A percentile compares a stretch with the other conserved stretches of the same genome.
These are phyloP conservation scores for Caenorhabditis drosophilae DNA, from an alignment of 2,888 invertebrate species.

Conservation along the genomic window DNA sequence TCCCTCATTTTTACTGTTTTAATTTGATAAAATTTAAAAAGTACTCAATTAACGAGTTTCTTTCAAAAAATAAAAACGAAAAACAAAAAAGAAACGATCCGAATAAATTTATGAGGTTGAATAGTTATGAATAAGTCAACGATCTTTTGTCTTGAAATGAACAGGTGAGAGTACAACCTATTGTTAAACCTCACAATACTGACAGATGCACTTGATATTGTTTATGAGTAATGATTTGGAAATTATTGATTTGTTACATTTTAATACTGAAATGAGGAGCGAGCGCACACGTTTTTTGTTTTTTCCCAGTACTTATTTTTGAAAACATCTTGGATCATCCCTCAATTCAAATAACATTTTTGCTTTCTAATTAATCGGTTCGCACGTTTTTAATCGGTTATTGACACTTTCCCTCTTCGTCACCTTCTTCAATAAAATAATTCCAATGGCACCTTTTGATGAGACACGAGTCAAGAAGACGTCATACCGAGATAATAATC, in stretches of 20 bases:
- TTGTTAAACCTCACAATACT: not conserved
- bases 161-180: not conserved
- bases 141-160: not conserved
- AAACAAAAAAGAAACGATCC: not conserved
- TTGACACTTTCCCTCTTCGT: too few relatives aligned
- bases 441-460: not conserved
- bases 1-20: not conserved
- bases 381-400: too few relatives aligned
- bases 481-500: conserved; percentile 19
- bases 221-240: conserved; percentile 5
- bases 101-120: too few relatives aligned
- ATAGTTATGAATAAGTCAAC: not conserved
- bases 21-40: not conserved
- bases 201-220: conserved; percentile 5
- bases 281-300: too few relatives aligned
- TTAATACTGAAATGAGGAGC: too few relatives aligned
- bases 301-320: too few relatives aligned
- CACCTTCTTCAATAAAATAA: not conserved
- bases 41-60: not conserved
- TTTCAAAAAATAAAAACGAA: not conserved
- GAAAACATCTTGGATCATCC: too few relatives aligned
- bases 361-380: too few relatives aligned
- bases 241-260: conserved; percentile 2
- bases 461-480: not conserved
- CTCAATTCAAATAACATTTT: too few relatives aligned